Conservation (phyloP, 2,797 vertebrate species). For the Enteromius trimaculatus region DNA sequence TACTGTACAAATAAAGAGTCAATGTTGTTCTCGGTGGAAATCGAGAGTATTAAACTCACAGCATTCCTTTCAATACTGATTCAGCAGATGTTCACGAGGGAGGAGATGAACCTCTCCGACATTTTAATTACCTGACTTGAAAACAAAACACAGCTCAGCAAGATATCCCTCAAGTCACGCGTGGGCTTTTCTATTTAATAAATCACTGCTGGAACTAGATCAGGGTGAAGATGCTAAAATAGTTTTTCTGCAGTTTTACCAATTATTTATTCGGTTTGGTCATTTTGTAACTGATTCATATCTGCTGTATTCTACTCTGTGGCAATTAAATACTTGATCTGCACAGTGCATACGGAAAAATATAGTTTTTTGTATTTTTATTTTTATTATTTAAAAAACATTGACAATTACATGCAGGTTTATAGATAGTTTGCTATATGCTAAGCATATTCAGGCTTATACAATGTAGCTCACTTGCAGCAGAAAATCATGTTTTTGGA, state of each 20-base stretch:
- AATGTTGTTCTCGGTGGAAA: slow-evolving; percentile 1
- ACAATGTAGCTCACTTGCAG: not conserved
- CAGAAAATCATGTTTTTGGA: slow-evolving; percentile 13
- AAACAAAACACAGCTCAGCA: slow-evolving; percentile 73
- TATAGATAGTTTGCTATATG: not conserved
- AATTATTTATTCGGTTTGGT: not conserved
- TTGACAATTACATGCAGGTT: slow-evolving; percentile 23
- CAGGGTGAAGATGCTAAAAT: not conserved
- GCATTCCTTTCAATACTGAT: slow-evolving; percentile 24
- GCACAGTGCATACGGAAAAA: not conserved
- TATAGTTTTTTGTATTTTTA: slow-evolving; percentile 4
- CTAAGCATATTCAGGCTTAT: slow-evolving; percentile 4
- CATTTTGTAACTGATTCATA: not conserved
- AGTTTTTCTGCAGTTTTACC: not conserved
- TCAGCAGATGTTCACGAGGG: slow-evolving; percentile 45
- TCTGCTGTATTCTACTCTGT: not conserved
- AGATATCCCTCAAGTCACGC: slow-evolving; percentile 59
- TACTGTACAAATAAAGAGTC: not conserved
- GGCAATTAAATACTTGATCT: not conserved
- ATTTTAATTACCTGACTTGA: slow-evolving; percentile 66
- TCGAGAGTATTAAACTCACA: not conserved
- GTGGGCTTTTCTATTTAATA: slow-evolving; percentile 35
- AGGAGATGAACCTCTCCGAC: slow-evolving; percentile 65
- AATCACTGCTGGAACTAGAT: slow-evolving; percentile 11
- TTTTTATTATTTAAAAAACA: slow-evolving; percentile 33